Conservation (phyloP, 2,113 vertebrate genomes). For the Emberiza fucata region DNA sequence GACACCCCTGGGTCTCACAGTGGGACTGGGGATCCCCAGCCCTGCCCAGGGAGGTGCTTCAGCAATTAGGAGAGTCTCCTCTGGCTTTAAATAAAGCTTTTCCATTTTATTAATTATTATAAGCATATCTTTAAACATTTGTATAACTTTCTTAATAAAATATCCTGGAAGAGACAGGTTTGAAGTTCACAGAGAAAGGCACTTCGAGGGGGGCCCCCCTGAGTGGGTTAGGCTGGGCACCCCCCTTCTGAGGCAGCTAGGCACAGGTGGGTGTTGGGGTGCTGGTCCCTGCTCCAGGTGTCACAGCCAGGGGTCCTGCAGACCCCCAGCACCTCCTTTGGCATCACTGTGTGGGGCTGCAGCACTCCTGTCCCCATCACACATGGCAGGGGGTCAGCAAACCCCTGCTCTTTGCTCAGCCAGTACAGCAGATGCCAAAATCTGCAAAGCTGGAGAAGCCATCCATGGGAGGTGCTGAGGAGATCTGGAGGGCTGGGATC, state of each 20-base stretch:
- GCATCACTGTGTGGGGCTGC: background rate
- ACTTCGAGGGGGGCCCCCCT: background rate
- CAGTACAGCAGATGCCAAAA: background rate
- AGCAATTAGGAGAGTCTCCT: background rate
- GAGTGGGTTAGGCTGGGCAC: background rate
- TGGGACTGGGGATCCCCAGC: background rate
- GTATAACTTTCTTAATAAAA: slow-evolving; percentile 74
- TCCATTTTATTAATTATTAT: slow-evolving; percentile 77
- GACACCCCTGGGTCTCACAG: background rate
- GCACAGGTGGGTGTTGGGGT: background rate
- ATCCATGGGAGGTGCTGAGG: fast-evolving
- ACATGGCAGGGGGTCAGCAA: background rate
- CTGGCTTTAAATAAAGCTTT: slow-evolving; percentile 78
- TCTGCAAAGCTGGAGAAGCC: fast-evolving
- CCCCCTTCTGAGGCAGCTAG: background rate
- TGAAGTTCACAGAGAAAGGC: slow-evolving; percentile 69
- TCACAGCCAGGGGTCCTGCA: background rate
- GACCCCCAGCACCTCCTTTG: background rate
- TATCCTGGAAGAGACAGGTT: slow-evolving; percentile 54
- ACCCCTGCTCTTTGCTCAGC: background rate
- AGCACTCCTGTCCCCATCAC: background rate
- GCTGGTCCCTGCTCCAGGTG: background rate
- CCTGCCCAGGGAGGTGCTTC: fast-evolving
- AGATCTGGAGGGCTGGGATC: background rate
- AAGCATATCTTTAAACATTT: slow-evolving; percentile 73